A percentile compares a stretch with the other conserved stretches of the same genome.
Conservation (phyloP, 2,797 vertebrate genomes). For the Myoxocephalus aenaeus region DNA sequence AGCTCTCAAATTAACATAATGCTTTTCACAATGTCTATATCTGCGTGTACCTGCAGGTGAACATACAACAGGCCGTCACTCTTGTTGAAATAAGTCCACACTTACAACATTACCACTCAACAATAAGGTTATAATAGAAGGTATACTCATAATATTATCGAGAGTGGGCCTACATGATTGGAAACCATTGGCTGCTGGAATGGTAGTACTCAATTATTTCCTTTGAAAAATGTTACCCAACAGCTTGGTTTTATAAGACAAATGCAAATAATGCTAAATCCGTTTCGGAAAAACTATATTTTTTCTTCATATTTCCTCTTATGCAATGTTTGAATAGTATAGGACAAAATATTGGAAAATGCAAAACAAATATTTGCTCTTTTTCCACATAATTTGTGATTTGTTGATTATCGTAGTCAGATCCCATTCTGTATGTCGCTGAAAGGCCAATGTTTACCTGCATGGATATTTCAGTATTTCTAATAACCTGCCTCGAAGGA, state of each 20-base stretch:
- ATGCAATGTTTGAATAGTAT: not conserved
- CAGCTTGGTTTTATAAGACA: not conserved
- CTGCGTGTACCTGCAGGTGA: not conserved
- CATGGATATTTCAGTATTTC: not conserved
- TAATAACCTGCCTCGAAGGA: not conserved
- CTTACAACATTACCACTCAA: not conserved
- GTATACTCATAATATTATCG: not conserved
- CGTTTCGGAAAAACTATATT: not conserved
- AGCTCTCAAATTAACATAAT: not conserved
- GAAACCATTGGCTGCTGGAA: not conserved
- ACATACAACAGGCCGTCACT: not conserved
- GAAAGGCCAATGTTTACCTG: not conserved
- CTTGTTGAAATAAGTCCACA: not conserved
- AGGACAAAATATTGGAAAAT: not conserved
- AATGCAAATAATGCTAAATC: not conserved
- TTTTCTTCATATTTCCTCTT: not conserved
- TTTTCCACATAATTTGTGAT: not conserved
- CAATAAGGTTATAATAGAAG: not conserved
- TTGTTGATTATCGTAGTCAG: not conserved
- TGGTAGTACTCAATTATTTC: not conserved
- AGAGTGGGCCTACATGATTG: not conserved
- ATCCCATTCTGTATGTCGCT: not conserved
- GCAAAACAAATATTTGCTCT: not conserved
- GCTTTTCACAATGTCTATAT: slow-evolving; percentile 4
- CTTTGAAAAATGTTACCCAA: not conserved